phyloP scores from a whole-genome alignment of 2,797 vertebrate genomes.

The Sebastes itinus region DNA sequence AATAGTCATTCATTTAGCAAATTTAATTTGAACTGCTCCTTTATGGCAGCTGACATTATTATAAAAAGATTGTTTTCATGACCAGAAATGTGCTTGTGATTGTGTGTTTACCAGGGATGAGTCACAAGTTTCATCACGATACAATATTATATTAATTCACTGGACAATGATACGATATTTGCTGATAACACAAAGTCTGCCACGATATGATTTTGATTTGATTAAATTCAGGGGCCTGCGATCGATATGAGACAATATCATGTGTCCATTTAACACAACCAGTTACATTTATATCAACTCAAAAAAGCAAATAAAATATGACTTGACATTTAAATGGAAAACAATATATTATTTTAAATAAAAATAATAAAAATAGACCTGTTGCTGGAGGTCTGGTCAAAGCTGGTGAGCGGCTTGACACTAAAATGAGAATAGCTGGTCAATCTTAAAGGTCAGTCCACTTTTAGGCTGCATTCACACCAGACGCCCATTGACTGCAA shows the following conservation, averaged over 20 bases:
- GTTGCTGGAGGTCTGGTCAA: neutral
- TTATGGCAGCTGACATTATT: neutral
- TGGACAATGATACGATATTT: neutral
- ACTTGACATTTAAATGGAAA: neutral
- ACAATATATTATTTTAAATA: neutral
- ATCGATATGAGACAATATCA: no score
- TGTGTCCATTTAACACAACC: no score
- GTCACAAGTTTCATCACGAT: neutral
- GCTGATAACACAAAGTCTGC: no score
- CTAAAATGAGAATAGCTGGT: neutral
- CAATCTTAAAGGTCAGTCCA: neutral
- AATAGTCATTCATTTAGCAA: neutral
- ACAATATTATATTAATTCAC: neutral
- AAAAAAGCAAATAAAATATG: neutral
- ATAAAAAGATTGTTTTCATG: neutral
- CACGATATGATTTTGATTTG: neutral
- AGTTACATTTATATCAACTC: neutral
- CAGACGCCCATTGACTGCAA: no score
- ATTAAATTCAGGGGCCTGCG: neutral
- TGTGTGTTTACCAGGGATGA: neutral
- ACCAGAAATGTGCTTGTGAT: neutral
- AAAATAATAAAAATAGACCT: neutral
- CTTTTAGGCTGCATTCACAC: neutral
- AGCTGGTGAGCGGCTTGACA: neutral
- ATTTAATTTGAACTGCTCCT: neutral